Evolutionary conservation across 2,113 vertebrate species (phyloP).

Genomic region (Festucalex cinctus): DNA sequence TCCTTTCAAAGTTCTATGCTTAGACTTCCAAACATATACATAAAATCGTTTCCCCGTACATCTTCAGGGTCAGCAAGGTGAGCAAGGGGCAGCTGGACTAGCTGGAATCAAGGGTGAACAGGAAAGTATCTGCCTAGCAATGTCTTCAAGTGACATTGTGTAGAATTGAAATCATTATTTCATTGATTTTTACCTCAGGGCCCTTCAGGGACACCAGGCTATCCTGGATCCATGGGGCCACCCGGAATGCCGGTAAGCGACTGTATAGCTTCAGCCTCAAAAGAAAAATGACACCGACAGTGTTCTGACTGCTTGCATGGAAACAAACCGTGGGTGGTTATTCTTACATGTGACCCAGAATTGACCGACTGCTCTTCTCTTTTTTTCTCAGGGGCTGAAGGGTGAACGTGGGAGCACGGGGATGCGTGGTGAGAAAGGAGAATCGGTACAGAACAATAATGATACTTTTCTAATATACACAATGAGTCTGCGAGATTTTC

Average conservation of each 20-base stretch:
- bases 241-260: slow-evolving; percentile 86
- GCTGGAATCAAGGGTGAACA: slow-evolving; percentile 85
- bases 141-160: slow-evolving; percentile 8
- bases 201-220: slow-evolving; percentile 82
- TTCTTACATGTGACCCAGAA: slow-evolving; percentile 13
- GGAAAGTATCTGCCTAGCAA: slow-evolving; percentile 68
- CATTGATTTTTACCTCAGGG: slow-evolving; percentile 72
- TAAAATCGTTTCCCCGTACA: background rate
- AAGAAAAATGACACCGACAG: slow-evolving; percentile 9
- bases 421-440: slow-evolving; percentile 82
- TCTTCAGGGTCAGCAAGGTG: slow-evolving; percentile 89
- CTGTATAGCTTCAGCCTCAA: slow-evolving; percentile 12
- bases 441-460: slow-evolving; percentile 76
- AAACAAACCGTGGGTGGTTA: background rate
- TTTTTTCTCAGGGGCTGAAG: slow-evolving; percentile 80
- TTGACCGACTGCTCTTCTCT: slow-evolving; percentile 21
- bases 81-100: slow-evolving; percentile 77
- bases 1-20: background rate
- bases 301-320: slow-evolving; percentile 17
- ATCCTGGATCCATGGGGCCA: slow-evolving; percentile 83
- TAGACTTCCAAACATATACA: background rate
- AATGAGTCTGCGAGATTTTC: slow-evolving; percentile 6
- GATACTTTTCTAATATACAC: background rate
- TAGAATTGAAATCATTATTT: slow-evolving; percentile 29
- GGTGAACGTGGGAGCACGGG: slow-evolving; percentile 85